Evolutionary conservation across 1,140 invertebrate species (phyloP).

Genomic region (Phymorhynchus buccinoides): DNA sequence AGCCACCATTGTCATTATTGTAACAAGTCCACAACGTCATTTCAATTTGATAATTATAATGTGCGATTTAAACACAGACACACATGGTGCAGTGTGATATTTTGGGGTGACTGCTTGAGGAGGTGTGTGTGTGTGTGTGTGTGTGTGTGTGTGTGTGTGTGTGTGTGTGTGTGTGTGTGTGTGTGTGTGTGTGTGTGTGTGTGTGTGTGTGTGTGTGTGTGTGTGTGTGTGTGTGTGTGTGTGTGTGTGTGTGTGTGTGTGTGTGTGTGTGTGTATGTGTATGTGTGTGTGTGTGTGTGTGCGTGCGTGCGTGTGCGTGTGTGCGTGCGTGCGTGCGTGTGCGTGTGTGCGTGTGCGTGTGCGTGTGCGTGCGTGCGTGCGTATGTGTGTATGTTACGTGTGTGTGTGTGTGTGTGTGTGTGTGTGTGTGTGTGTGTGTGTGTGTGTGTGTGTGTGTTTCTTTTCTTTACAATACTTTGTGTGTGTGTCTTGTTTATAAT

Average conservation of each 20-base stretch:
- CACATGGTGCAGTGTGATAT: too few species aligned
- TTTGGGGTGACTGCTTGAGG: not conserved
- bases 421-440: not conserved
- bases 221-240: not conserved
- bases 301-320: not conserved
- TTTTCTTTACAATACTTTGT: too few species aligned
- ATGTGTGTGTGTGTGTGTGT: not conserved
- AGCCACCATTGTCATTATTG: too few species aligned
- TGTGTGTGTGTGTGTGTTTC: conserved; percentile 15
- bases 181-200: not conserved
- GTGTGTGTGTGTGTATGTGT: not conserved
- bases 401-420: not conserved
- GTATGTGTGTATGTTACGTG: not conserved
- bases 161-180: conserved; percentile 14
- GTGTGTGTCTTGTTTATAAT: too few species aligned
- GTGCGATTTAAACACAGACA: too few species aligned
- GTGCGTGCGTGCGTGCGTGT: not conserved
- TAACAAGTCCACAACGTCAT: too few species aligned
- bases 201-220: not conserved
- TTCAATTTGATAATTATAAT: too few species aligned
- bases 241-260: not conserved
- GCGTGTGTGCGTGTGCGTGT: conserved; percentile 10
- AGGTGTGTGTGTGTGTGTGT: not conserved
- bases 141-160: conserved; percentile 18
- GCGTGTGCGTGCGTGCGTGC: conserved; percentile 1